phyloP scores from a whole-genome alignment of 1,140 invertebrate species.

The Drosophila tristis region DNA sequence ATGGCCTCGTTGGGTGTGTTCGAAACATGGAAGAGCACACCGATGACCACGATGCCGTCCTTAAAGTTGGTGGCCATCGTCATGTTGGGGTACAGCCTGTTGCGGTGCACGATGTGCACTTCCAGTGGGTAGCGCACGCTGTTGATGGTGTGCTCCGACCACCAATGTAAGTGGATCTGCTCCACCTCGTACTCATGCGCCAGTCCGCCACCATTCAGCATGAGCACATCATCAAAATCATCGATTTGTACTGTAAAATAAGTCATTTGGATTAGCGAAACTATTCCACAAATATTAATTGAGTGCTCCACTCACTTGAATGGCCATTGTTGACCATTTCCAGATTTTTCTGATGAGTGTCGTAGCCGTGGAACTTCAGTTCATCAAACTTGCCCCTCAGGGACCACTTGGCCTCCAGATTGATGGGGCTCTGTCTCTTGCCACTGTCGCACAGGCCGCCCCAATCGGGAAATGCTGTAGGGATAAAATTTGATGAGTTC shows the following conservation, averaged over 20 bases:
- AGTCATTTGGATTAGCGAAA: neutral
- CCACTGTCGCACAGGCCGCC: slow-evolving; percentile 84
- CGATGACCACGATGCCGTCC: slow-evolving; percentile 89
- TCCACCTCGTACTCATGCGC: slow-evolving; percentile 86
- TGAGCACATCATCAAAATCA: slow-evolving; percentile 78
- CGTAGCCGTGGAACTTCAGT: slow-evolving; percentile 83
- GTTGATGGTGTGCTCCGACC: slow-evolving; percentile 90
- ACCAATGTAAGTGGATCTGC: slow-evolving; percentile 92
- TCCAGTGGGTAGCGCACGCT: slow-evolving; percentile 86
- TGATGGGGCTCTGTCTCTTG: slow-evolving; percentile 84
- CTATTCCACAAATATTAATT: neutral
- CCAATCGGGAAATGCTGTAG: slow-evolving; percentile 84
- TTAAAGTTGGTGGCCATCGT: slow-evolving; percentile 85
- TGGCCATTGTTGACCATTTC: slow-evolving; percentile 85
- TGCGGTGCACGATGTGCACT: slow-evolving; percentile 90
- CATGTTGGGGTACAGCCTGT: slow-evolving; percentile 86
- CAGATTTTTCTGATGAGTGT: slow-evolving; percentile 68
- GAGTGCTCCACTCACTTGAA: slow-evolving; percentile 78
- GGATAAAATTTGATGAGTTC: no score
- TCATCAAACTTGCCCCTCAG: slow-evolving; percentile 75
- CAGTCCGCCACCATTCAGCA: slow-evolving; percentile 85
- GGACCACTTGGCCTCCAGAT: slow-evolving; percentile 72
- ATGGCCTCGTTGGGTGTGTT: slow-evolving; percentile 62
- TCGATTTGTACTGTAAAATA: slow-evolving; percentile 83
- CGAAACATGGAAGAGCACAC: slow-evolving; percentile 88